Conservation (phyloP, 1,140 invertebrate genomes). For the Vollenhovia emeryi region DNA sequence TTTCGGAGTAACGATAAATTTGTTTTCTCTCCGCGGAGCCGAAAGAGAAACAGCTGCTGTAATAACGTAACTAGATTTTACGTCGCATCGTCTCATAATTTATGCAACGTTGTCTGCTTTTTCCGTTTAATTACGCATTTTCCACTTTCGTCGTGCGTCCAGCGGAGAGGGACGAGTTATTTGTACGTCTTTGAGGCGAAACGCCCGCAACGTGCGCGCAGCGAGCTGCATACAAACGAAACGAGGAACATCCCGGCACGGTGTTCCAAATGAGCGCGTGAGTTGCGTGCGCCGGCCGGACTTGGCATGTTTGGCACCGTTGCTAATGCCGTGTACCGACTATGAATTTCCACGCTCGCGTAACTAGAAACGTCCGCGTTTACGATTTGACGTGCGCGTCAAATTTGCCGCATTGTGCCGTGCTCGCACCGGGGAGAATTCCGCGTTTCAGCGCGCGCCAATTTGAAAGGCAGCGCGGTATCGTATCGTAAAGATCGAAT, state of each 20-base stretch:
- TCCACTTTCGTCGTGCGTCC: not conserved
- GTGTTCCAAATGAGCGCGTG: not conserved
- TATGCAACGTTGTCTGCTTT: not conserved
- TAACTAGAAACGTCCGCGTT: not conserved
- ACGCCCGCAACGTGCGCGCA: not conserved
- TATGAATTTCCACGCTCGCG: not conserved
- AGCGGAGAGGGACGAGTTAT: conserved; percentile 1
- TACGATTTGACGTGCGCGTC: conserved; percentile 20
- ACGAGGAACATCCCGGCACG: not conserved
- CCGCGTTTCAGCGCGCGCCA: conserved; percentile 3
- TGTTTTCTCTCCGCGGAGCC: not conserved
- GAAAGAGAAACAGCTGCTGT: not conserved
- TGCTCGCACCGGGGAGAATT: not conserved
- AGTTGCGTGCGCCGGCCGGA: conserved; percentile 13
- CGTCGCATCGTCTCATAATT: not conserved
- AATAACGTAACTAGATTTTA: not conserved
- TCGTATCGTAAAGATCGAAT: not conserved
- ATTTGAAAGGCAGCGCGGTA: conserved; percentile 40
- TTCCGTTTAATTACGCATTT: conserved; percentile 15
- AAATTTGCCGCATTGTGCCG: not conserved
- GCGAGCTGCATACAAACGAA: conserved; percentile 5
- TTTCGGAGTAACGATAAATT: not conserved
- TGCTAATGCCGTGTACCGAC: not conserved
- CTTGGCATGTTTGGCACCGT: conserved; percentile 1
- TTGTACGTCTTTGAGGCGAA: not conserved